Evolutionary conservation across 2,888 invertebrate species (phyloP).

Genomic region (Pheosia tremula): DNA sequence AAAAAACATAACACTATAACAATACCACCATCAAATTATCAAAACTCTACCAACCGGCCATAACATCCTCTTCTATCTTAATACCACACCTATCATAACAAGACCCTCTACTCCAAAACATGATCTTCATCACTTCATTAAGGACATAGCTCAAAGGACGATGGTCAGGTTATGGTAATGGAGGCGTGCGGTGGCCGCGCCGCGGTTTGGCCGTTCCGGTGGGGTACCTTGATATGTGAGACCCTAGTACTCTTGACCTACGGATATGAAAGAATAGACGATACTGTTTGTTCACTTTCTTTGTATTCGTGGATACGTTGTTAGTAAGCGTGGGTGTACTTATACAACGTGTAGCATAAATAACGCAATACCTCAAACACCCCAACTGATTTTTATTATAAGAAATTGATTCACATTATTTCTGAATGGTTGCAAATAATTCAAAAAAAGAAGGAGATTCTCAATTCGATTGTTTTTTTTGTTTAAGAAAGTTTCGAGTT

Average conservation of each 20-base stretch:
- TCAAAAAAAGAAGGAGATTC: too few relatives aligned
- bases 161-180: slow-evolving; percentile 55
- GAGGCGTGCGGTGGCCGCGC: slow-evolving; percentile 64
- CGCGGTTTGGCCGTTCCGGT: slow-evolving; percentile 74
- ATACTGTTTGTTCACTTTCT: slow-evolving; percentile 10
- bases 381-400: too few relatives aligned
- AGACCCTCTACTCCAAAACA: slow-evolving; percentile 23
- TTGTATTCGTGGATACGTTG: background rate
- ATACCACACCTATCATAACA: slow-evolving; percentile 28
- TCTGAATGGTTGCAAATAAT: too few relatives aligned
- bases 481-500: too few relatives aligned
- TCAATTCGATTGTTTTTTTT: too few relatives aligned
- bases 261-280: slow-evolving; percentile 42
- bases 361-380: too few relatives aligned
- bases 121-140: slow-evolving; percentile 4
- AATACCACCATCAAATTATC: slow-evolving; percentile 29
- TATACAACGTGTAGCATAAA: too few relatives aligned
- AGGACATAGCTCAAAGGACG: slow-evolving; percentile 34
- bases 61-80: slow-evolving; percentile 47
- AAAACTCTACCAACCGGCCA: slow-evolving; percentile 32
- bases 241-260: slow-evolving; percentile 65
- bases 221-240: slow-evolving; percentile 68
- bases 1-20: slow-evolving; percentile 24
- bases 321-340: too few relatives aligned
- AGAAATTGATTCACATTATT: too few relatives aligned